phyloP scores from a whole-genome alignment of 2,797 vertebrate species.

The Ctenopoma multispine region DNA sequence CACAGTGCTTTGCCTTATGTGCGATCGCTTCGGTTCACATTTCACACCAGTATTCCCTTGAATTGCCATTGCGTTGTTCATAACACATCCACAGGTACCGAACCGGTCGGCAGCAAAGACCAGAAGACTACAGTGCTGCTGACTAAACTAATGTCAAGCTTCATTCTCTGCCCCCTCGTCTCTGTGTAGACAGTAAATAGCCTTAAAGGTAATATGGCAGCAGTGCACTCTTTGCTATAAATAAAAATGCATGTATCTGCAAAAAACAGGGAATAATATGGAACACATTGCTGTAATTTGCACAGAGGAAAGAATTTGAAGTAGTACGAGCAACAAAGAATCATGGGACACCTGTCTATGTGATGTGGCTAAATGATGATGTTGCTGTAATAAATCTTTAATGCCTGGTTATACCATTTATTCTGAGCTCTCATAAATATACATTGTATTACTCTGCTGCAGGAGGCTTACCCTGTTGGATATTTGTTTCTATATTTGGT shows the following conservation, averaged over 20 bases:
- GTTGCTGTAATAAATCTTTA: constrained; percentile 21
- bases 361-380: constrained; percentile 30
- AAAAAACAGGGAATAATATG: constrained; percentile 31
- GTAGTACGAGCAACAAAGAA: constrained; percentile 29
- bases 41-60: constrained; percentile 7
- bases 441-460: constrained; percentile 30
- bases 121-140: constrained; percentile 36
- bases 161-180: constrained; percentile 31
- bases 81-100: constrained; percentile 19
- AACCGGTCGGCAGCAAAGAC: constrained; percentile 32
- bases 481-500: constrained; percentile 72
- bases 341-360: constrained; percentile 19
- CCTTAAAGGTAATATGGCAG: constrained; percentile 64
- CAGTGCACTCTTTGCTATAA: constrained; percentile 60
- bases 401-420: constrained; percentile 26
- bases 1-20: constrained; percentile 22
- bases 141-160: constrained; percentile 56
- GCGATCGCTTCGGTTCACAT: not conserved
- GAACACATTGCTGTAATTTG: constrained; percentile 15
- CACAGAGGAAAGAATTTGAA: constrained; percentile 18
- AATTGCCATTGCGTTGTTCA: constrained; percentile 16
- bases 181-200: constrained; percentile 57
- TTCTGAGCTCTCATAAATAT: constrained; percentile 42
- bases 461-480: constrained; percentile 51
- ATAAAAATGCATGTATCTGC: constrained; percentile 55